These are phyloP conservation scores for Nematopogon swammerdamellus DNA, from an alignment of 2,888 invertebrate genomes.

Conservation along the genomic window DNA sequence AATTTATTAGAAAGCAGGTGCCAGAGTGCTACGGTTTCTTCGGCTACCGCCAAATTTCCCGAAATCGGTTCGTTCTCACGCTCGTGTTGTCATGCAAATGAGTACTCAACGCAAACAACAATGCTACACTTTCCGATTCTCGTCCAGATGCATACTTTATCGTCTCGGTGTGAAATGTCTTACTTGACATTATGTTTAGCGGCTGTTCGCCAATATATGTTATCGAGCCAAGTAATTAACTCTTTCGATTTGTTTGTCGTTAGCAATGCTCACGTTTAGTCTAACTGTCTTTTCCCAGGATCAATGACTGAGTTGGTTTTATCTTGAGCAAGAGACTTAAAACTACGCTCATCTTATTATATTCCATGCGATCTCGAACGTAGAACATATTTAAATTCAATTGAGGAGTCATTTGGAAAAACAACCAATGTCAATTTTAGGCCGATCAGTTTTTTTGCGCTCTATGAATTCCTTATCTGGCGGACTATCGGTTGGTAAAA, in stretches of 20 bases:
- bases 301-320: too few species aligned
- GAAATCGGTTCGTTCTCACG: slow-evolving; percentile 34
- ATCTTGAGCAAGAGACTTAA: too few species aligned
- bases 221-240: slow-evolving; percentile 57
- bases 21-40: slow-evolving; percentile 28
- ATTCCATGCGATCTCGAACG: too few species aligned
- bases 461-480: too few species aligned
- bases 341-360: too few species aligned
- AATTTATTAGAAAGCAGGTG: slow-evolving; percentile 9
- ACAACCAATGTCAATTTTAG: too few species aligned
- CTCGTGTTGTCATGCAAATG: slow-evolving; percentile 44
- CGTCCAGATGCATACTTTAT: slow-evolving; percentile 57
- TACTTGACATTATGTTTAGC: slow-evolving; percentile 56
- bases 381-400: too few species aligned
- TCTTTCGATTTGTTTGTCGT: slow-evolving; percentile 45
- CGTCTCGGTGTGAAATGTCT: slow-evolving; percentile 55
- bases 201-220: slow-evolving; percentile 33
- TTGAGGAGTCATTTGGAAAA: too few species aligned
- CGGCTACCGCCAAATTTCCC: slow-evolving; percentile 36
- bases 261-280: neutral
- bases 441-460: too few species aligned
- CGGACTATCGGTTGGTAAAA: too few species aligned
- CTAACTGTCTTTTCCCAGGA: neutral
- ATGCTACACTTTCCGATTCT: slow-evolving; percentile 8
- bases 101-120: slow-evolving; percentile 44